Evolutionary conservation across 2,113 vertebrate species (phyloP).

Genomic region (Ceuthmochares aereus): DNA sequence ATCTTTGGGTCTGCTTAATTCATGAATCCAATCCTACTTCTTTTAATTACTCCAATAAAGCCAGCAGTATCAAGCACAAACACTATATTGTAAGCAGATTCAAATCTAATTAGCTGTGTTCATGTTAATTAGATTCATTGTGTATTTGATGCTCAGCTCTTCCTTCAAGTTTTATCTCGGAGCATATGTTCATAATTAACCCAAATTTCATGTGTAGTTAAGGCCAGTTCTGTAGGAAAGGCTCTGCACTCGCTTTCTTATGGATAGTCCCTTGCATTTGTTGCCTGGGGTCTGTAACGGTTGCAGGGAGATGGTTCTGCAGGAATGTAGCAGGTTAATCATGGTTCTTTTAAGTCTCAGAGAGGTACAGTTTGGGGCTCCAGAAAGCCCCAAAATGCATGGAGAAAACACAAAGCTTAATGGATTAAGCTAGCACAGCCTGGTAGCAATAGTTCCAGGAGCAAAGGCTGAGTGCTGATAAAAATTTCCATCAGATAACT

Average conservation of each 20-base stretch:
- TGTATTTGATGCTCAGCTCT: conserved; percentile 48
- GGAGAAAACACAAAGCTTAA: not conserved
- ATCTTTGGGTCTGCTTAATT: conserved; percentile 12
- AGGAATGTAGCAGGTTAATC: rapidly evolving
- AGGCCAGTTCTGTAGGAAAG: not conserved
- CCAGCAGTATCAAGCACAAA: not conserved
- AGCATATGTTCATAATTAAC: conserved; percentile 56
- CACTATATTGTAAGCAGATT: conserved; percentile 29
- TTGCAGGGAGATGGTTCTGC: not conserved
- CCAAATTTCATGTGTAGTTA: conserved; percentile 36
- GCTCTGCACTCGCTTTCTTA: not conserved
- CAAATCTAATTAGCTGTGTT: conserved; percentile 63
- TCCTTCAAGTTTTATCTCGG: conserved; percentile 55
- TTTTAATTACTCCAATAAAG: conserved; percentile 63
- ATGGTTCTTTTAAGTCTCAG: not conserved
- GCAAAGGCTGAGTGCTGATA: not conserved
- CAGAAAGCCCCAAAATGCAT: not conserved
- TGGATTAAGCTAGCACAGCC: not conserved
- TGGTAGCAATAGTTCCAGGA: not conserved
- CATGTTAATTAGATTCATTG: conserved; percentile 64
- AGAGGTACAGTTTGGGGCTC: not conserved
- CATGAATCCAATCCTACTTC: conserved; percentile 48
- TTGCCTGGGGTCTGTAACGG: rapidly evolving
- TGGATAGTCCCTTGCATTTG: not conserved
- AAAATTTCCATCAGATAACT: not conserved